Conservation (phyloP, 2,797 vertebrate genomes). For the Pseudomugil gertrudae region DNA sequence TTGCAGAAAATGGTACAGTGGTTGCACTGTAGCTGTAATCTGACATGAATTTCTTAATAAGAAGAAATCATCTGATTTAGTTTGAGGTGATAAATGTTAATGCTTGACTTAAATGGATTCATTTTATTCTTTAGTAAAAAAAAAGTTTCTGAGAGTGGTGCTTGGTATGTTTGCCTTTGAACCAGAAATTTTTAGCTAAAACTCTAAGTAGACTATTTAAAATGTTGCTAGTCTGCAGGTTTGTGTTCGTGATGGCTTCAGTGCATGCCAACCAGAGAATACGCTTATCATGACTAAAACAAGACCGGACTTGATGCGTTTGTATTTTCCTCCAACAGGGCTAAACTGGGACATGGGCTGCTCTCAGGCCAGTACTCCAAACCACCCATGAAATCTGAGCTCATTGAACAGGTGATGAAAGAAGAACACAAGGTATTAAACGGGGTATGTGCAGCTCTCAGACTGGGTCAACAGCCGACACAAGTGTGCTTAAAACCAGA, state of each 20-base stretch:
- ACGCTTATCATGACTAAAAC: background rate
- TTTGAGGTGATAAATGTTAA: background rate
- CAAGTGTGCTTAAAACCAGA: slow-evolving; percentile 49
- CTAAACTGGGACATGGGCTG: slow-evolving; percentile 95
- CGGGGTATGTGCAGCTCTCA: slow-evolving; percentile 75
- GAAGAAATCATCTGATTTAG: background rate
- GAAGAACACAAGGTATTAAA: slow-evolving; percentile 97
- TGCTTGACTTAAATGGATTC: background rate
- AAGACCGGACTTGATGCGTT: slow-evolving; percentile 13
- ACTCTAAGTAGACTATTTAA: background rate
- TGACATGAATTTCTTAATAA: background rate
- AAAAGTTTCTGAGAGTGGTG: too few relatives aligned
- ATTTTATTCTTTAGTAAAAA: background rate
- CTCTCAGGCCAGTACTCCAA: slow-evolving; percentile 97
- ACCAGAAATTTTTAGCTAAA: background rate
- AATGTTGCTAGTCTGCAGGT: background rate
- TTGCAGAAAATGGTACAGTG: background rate
- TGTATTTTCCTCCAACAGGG: slow-evolving; percentile 82
- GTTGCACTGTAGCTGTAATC: background rate
- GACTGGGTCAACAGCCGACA: slow-evolving; percentile 58
- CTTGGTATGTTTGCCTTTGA: too few relatives aligned
- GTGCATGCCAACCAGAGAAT: background rate
- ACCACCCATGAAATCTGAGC: slow-evolving; percentile 96
- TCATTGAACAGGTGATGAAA: slow-evolving; percentile 99
- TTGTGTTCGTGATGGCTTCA: background rate